These are phyloP conservation scores for Bactericera cockerelli DNA, from an alignment of 1,140 invertebrate species.

Conservation along the genomic window DNA sequence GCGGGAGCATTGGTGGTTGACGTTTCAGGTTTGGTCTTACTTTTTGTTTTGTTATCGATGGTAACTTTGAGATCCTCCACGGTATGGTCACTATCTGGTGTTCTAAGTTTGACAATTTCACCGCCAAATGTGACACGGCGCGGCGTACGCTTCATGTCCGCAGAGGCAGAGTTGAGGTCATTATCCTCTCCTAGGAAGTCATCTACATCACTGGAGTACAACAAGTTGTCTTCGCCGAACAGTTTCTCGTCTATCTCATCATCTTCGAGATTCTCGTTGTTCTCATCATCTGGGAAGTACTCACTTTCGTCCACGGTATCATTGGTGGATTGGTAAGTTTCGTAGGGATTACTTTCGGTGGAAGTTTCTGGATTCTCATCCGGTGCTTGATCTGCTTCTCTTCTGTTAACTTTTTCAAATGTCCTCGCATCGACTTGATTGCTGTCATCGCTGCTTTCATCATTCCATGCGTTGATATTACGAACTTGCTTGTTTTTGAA, in stretches of 20 bases:
- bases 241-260: conserved; percentile 29
- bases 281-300: conserved; percentile 14
- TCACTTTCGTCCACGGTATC: neutral
- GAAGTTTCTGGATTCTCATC: conserved; percentile 13
- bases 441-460: neutral
- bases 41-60: neutral
- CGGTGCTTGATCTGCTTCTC: conserved; percentile 19
- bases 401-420: conserved; percentile 16
- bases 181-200: no score
- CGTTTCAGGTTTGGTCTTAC: neutral
- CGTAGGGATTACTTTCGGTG: conserved; percentile 18
- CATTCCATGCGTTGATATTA: neutral
- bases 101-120: conserved; percentile 62
- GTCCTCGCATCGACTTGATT: conserved; percentile 8
- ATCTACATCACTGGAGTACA: conserved; percentile 15
- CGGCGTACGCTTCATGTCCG: conserved; percentile 14
- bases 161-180: conserved; percentile 8
- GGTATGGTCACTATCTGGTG: conserved; percentile 55
- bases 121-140: conserved; percentile 61
- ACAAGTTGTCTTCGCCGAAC: conserved; percentile 20
- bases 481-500: neutral
- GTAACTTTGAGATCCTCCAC: conserved; percentile 13
- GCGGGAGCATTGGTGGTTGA: neutral
- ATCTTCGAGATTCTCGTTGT: conserved; percentile 5
- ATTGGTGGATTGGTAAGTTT: conserved; percentile 13